These are phyloP conservation scores for Cochlearius cochlearius DNA, from an alignment of 2,113 vertebrate species.

Conservation along the genomic window DNA sequence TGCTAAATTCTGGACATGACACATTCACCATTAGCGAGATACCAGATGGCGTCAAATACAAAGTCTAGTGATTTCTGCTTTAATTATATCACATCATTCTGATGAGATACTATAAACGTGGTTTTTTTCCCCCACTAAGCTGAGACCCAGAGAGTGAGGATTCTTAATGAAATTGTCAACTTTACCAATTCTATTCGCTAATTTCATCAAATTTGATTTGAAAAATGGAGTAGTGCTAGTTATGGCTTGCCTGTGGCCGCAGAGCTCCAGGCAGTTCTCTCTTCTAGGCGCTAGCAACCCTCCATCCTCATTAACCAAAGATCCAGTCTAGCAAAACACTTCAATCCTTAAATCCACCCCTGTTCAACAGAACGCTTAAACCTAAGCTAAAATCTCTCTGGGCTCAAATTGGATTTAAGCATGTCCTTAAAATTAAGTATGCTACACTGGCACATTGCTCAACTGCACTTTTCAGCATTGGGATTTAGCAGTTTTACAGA, in stretches of 20 bases:
- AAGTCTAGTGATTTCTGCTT: not conserved
- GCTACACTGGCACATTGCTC: not conserved
- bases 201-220: not conserved
- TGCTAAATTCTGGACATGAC: not conserved
- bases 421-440: constrained; percentile 12
- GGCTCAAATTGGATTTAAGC: constrained; percentile 23
- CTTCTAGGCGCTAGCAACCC: not conserved
- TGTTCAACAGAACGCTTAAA: constrained; percentile 5
- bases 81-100: not conserved
- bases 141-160: not conserved
- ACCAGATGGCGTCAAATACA: not conserved
- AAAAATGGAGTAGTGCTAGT: not conserved
- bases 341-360: constrained; percentile 36
- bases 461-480: not conserved
- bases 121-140: not conserved
- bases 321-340: constrained; percentile 23
- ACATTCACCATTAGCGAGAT: not conserved
- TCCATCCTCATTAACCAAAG: constrained; percentile 13
- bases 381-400: constrained; percentile 21
- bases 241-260: not conserved
- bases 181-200: not conserved
- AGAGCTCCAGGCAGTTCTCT: not conserved
- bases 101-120: not conserved
- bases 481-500: not conserved
- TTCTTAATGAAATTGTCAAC: not conserved